Percentiles rank a stretch among this genome's conserved stretches.
These are phyloP conservation scores for Lasioglossum leucozonium DNA, from an alignment of 2,888 invertebrate species.

Conservation along the genomic window DNA sequence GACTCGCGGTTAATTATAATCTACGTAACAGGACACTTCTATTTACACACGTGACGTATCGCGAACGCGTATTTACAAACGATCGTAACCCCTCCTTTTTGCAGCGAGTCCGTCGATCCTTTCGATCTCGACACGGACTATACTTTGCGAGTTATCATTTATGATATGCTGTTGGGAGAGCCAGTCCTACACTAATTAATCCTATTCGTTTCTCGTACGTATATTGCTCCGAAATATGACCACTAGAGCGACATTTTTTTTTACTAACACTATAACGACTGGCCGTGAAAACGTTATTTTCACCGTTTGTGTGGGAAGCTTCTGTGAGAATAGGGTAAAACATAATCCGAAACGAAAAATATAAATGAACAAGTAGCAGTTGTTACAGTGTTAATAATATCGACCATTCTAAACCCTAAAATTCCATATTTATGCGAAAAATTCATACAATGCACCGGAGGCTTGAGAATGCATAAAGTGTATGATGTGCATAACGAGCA, in stretches of 20 bases:
- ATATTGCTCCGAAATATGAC: background rate
- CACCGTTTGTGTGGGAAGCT: no score
- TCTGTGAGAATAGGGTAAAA: no score
- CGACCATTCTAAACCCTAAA: background rate
- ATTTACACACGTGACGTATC: constrained; percentile 52
- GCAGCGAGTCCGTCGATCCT: background rate
- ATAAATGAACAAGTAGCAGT: background rate
- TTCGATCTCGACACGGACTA: background rate
- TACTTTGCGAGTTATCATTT: background rate
- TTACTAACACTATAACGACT: background rate
- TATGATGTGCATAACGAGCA: no score
- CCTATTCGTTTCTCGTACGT: background rate
- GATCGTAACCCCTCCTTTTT: constrained; percentile 17
- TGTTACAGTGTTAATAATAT: background rate
- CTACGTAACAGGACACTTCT: constrained; percentile 40
- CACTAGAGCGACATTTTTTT: background rate
- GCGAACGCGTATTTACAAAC: constrained; percentile 61
- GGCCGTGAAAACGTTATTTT: background rate
- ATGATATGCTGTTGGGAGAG: constrained; percentile 1
- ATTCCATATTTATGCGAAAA: background rate
- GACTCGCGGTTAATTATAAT: constrained; percentile 5
- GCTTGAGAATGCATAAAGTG: background rate
- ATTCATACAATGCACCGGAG: background rate
- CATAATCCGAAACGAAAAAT: no score
- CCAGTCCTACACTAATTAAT: background rate